phyloP scores from a whole-genome alignment of 2,113 vertebrate species.

The Notothenia rossii region DNA sequence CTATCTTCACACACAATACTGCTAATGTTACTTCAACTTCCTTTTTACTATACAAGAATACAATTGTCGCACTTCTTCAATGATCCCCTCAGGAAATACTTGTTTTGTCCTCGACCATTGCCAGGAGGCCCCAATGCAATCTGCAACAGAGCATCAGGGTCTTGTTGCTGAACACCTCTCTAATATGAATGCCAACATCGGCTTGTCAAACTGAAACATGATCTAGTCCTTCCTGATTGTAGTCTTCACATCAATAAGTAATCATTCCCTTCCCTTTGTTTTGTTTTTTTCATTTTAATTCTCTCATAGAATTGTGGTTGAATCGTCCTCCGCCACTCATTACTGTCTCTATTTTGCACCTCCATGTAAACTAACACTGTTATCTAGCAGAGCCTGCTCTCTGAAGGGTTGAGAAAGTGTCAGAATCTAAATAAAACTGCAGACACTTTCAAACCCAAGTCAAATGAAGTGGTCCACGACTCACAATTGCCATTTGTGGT shows the following conservation, averaged over 20 bases:
- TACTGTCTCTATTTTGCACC: background rate
- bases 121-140: conserved; percentile 17
- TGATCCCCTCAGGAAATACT: conserved; percentile 7
- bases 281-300: background rate
- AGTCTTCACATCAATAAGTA: background rate
- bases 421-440: background rate
- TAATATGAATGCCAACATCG: conserved; percentile 1
- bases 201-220: background rate
- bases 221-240: background rate
- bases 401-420: background rate
- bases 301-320: background rate
- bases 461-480: background rate
- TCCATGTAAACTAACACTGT: background rate
- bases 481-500: background rate
- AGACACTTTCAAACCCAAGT: background rate
- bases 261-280: background rate
- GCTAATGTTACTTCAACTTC: conserved; percentile 21
- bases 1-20: background rate
- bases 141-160: conserved; percentile 21
- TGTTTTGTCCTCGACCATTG: conserved; percentile 21
- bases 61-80: background rate
- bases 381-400: background rate
- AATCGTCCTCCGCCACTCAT: background rate
- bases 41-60: background rate
- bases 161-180: conserved; percentile 10